Base-by-base conservation (phyloP, 2,113 vertebrate species). In the Protomyctophum bolini region DNA sequence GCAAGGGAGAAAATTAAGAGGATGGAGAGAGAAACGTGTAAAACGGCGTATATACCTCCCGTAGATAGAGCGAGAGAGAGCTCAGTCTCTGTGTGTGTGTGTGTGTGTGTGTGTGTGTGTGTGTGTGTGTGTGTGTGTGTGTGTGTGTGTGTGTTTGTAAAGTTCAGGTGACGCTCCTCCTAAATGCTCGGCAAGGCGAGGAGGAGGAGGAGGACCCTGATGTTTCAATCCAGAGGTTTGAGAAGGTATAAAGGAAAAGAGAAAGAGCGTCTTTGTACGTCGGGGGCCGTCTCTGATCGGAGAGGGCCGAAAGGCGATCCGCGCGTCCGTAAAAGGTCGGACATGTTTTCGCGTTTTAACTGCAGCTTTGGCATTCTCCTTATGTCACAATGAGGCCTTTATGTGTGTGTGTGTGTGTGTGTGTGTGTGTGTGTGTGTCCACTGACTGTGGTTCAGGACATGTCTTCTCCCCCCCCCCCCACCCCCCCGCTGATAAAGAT, bases 361-460 rank as follows among this genome's bases (percentile, higher is more conserved):
- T 75, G 52, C 63, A 72, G 83, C 73, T 71, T 7, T 63, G 76
- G 69, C 80, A 76, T 86, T 82, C 78, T 87, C 69, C 68, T 45
- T 63, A 45, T 80, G 67, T 77, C 81, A 91, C 90, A 91, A 90
- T 83, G 84, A 86, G 59, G 48, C 81, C 79, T 82, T 92, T 90
- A 89, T 89, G 62, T 56, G 47, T 64, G 57, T 57, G 28, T 48
- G 58, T 70, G 50, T 14, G 54, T 14, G n/a, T 14, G n/a, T 14
- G 54, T 56, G 6, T 56, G 54, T 6, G 54, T 56, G 68, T 70
- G 28, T 46, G 12, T 59, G 28, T 21, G 58, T 10, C 4, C 7
- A 8, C 8, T n/a, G 12, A 8, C 8, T n/a, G 12, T 59, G 57
- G 70, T 62, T 58, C 64, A 14, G 55, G 2, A 6, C 62, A 41